Evolutionary conservation across 30 jellyfish, hydroid and myxozoan species (phyloP), one percentile per base, ranked within the genome.

Genomic region (Aurelia aurita complex sp. Pacific): DNA sequence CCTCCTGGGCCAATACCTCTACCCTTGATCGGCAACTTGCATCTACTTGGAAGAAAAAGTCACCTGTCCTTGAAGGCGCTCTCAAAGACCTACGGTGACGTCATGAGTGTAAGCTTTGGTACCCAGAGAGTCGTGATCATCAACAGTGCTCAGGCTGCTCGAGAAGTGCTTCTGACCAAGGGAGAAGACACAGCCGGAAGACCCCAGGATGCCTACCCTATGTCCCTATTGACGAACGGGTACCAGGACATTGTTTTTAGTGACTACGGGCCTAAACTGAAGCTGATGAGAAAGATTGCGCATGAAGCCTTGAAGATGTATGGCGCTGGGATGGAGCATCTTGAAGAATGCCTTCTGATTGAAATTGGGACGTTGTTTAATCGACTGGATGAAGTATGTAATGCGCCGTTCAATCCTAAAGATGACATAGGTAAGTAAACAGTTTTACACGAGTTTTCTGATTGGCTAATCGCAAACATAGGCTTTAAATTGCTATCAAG

Each of bases 1-100:
- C 98, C 98, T 12, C 97, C 98, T 14, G 98, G 98, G 15, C 98
- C 98, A 8, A 23, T 84, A 42, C 97, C 97, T 13, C 64, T 92
- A 42, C 98, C 98, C 16, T 18, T 92, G 53, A 82, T 92, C 23
- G 98, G 98, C 7, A 92, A 92, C 79, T 36, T 92, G 34, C 98
- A 87, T 69, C 82, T 77, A 8, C 85, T 92, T 33, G 42, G 79
- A 12, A 54, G 14, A 46, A 46, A 46, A 46, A 2, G 2, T 46
- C 57, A 46, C 8, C 14, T 46, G 57, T 46, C 15, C 57, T 57
- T 74, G 61, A 55, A 7, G 32, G 13, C 36, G 42, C 43, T 82
- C 2, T 64, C 85, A 36, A 70, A 72, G 61, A 73, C 63, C 15
- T 62, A 82, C 42, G 91, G 91, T 14, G 65, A 59, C 4, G 91